Percentiles rank a stretch among this genome's conserved stretches.
Conservation (phyloP, 2,888 invertebrate species). For the Sturmia bella region DNA sequence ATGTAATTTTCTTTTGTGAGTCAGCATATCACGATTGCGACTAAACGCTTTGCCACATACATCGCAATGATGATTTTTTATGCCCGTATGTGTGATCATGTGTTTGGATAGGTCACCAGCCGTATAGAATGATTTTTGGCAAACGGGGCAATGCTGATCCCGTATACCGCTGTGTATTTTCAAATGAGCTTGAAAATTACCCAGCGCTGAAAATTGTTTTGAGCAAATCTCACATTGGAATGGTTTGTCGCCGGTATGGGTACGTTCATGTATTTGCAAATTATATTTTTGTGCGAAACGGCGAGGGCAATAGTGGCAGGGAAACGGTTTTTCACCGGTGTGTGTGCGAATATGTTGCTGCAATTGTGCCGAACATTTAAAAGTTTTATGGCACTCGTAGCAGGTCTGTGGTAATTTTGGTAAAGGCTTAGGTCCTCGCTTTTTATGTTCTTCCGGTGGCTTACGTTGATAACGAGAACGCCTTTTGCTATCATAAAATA, state of each 20-base stretch:
- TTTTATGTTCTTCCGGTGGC: slow-evolving; percentile 84
- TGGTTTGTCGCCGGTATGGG: slow-evolving; percentile 84
- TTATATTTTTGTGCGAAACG: slow-evolving; percentile 86
- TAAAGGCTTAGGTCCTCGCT: slow-evolving; percentile 85
- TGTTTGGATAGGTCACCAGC: slow-evolving; percentile 85
- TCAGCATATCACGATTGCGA: slow-evolving; percentile 84
- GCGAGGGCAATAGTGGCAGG: slow-evolving; percentile 84
- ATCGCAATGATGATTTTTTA: slow-evolving; percentile 85
- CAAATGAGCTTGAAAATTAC: slow-evolving; percentile 85
- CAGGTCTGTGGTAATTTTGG: slow-evolving; percentile 84
- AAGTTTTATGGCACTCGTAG: slow-evolving; percentile 84
- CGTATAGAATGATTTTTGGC: slow-evolving; percentile 85
- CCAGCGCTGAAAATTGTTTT: slow-evolving; percentile 85
- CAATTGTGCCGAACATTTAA: slow-evolving; percentile 85
- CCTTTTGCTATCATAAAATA: slow-evolving; percentile 73
- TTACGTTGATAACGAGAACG: slow-evolving; percentile 83
- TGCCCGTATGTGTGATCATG: slow-evolving; percentile 84
- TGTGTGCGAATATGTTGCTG: slow-evolving; percentile 85
- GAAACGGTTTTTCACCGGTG: slow-evolving; percentile 85
- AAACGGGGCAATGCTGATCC: slow-evolving; percentile 84
- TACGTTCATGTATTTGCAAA: slow-evolving; percentile 84
- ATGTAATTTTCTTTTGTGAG: slow-evolving; percentile 81
- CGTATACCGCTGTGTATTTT: slow-evolving; percentile 85
- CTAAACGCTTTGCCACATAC: slow-evolving; percentile 84
- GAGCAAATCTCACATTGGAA: slow-evolving; percentile 86